Base-by-base conservation (phyloP, 2,888 invertebrate species). In the Dione juno region DNA sequence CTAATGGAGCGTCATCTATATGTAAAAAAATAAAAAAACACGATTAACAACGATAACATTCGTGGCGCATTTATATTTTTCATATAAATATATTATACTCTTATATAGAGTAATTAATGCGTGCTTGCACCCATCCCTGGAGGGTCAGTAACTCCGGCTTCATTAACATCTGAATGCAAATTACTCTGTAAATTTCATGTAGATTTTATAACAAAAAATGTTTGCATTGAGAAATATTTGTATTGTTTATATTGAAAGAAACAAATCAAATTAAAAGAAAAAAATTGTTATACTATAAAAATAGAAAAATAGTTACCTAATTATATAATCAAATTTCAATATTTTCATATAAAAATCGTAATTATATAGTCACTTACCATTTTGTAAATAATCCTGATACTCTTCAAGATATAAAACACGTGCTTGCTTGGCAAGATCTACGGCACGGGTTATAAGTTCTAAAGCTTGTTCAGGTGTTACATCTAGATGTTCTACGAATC, bases 401-500 rank as follows among this genome's bases (percentile, higher is more conserved):
- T 95, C 94, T 69, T 94, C 93, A 53, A 95, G 80, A 82, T 94
- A 96, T 76, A 94, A 91, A 28, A 94, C 88, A 63, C 95, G 94
- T 3, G 97, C 97, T 72, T 94, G 94, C 82, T 95, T 95, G 3
- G 97, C 98, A 41, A 97, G 87, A 63, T 94, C 85, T 0, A 97
- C 98, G 7, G 97, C 96, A 70, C 94, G 94, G 80, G 94, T 94
- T 63, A 98, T 97, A 65, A 98, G 94, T 70, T 95, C 93, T 76
- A 95, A 90, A 70, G 96, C 96, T 80, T 96, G 94, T 72, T 95
- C 94, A 76, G 94, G 93, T 54, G 94, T 94, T 66, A 97, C 85
- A 37, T 95, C 94, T 73, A 98, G 90, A 88, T 97, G 95, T 82
- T 96, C 94, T 80, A 94, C 92, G 83, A 98, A 97, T 8, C 97